Base-by-base conservation (phyloP, 1,140 invertebrate genomes). In the Oncopodura yosiiana region DNA sequence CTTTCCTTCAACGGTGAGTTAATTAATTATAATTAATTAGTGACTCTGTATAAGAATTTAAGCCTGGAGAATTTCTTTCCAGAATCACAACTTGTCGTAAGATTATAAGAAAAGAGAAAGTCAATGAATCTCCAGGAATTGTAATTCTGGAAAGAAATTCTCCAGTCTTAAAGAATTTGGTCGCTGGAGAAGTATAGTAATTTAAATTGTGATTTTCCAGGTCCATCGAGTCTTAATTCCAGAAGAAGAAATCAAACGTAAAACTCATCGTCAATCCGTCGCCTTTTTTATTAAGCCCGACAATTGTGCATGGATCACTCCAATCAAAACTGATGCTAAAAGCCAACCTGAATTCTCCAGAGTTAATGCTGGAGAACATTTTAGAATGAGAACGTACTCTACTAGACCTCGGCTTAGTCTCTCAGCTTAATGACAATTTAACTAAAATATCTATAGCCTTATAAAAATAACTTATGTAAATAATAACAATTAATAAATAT, bases 1-100 rank as follows among this genome's bases (percentile, higher is more conserved):
- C 29, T 76, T 86, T 48, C 76, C 78, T 12, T 81, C 85, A 41
- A 73, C 86, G 8, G 50, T 52, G 42, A 29, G 43, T n/a, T n/a
- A 8, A 16, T 6, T 16, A 39, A 16, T 11, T 18, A 16, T 16
- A 5, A 39, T 39, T 11, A 5, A n/a, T 39, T 18, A 39, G 5
- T 11, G 16, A 39, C n/a, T n/a, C n/a, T n/a, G n/a, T n/a, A n/a
- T n/a, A n/a, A n/a, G n/a, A n/a, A n/a, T n/a, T n/a, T n/a, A n/a
- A n/a, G n/a, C n/a, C n/a, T n/a, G n/a, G n/a, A n/a, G n/a, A n/a
- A n/a, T n/a, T n/a, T n/a, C n/a, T n/a, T n/a, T n/a, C n/a, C n/a
- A n/a, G n/a, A n/a, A n/a, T n/a, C n/a, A n/a, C n/a, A n/a, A n/a
- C n/a, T n/a, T n/a, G n/a, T n/a, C n/a, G n/a, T n/a, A n/a, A n/a